These are phyloP conservation scores for Hydropsyche betteni DNA, from an alignment of 2,888 invertebrate genomes.

Conservation along the genomic window DNA sequence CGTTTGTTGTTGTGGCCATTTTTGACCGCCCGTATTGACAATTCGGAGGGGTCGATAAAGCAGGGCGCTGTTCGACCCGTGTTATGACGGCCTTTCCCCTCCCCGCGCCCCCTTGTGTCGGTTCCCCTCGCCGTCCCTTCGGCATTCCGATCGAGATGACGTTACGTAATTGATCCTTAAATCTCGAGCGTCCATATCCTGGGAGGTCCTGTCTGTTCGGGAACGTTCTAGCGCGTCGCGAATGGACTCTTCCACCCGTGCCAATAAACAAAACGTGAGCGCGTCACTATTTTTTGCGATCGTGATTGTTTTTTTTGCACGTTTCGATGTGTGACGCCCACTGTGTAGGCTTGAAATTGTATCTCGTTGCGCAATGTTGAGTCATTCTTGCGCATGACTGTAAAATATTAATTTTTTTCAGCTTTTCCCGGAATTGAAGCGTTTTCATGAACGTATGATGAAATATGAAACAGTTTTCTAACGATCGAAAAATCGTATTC, in stretches of 20 bases:
- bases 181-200: too few relatives aligned
- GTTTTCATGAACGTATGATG: not conserved
- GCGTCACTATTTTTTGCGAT: not conserved
- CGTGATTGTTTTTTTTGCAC: not conserved
- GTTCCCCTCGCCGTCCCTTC: too few relatives aligned
- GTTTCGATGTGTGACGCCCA: not conserved
- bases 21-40: conserved; percentile 31
- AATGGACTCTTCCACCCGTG: too few relatives aligned
- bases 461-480: not conserved
- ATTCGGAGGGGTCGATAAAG: conserved; percentile 19
- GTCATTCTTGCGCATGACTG: not conserved
- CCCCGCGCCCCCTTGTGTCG: too few relatives aligned
- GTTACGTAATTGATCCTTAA: too few relatives aligned
- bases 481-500: not conserved
- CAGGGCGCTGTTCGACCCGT: conserved; percentile 18
- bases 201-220: too few relatives aligned
- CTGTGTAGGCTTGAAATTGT: not conserved
- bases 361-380: not conserved
- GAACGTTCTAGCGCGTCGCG: too few relatives aligned
- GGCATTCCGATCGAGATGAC: too few relatives aligned
- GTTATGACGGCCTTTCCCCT: not conserved
- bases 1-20: conserved; percentile 34
- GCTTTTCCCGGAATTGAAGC: not conserved
- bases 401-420: not conserved
- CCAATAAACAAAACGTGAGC: too few relatives aligned